phyloP scores from a whole-genome alignment of 2,888 invertebrate species.

The Seira musarum region DNA sequence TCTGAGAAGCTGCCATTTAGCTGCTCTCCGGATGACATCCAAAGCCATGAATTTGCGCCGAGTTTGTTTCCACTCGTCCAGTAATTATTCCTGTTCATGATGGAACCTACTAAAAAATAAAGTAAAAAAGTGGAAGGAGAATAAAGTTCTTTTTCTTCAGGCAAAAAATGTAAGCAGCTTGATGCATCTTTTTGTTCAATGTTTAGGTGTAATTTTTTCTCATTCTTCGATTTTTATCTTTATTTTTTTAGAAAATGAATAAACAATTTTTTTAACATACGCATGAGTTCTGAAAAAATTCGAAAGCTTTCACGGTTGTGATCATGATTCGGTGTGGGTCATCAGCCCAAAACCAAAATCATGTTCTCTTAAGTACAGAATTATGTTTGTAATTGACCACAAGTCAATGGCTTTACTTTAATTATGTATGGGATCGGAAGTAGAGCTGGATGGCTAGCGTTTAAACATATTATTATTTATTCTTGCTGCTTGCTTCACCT shows the following conservation, averaged over 20 bases:
- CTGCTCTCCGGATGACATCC: conserved; percentile 91
- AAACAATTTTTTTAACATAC: too few relatives aligned
- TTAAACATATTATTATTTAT: background rate
- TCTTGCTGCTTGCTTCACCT: conserved; percentile 17
- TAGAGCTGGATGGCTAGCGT: too few relatives aligned
- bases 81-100: conserved; percentile 76
- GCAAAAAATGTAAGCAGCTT: too few relatives aligned
- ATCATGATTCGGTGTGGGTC: too few relatives aligned
- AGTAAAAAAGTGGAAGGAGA: conserved; percentile 15
- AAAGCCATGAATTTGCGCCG: conserved; percentile 89
- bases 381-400: background rate
- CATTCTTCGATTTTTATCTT: too few relatives aligned
- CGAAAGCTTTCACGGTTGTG: background rate
- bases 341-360: too few relatives aligned
- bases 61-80: conserved; percentile 92
- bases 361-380: too few relatives aligned
- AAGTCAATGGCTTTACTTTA: conserved; percentile 4
- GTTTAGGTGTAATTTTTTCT: too few relatives aligned
- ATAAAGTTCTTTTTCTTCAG: conserved; percentile 12
- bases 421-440: too few relatives aligned
- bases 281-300: too few relatives aligned
- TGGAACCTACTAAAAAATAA: conserved; percentile 31
- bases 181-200: too few relatives aligned
- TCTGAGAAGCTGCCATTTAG: conserved; percentile 86
- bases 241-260: too few relatives aligned